These are phyloP conservation scores for Craterocephalus amniculus DNA, from an alignment of 2,797 vertebrate genomes.

Conservation along the genomic window DNA sequence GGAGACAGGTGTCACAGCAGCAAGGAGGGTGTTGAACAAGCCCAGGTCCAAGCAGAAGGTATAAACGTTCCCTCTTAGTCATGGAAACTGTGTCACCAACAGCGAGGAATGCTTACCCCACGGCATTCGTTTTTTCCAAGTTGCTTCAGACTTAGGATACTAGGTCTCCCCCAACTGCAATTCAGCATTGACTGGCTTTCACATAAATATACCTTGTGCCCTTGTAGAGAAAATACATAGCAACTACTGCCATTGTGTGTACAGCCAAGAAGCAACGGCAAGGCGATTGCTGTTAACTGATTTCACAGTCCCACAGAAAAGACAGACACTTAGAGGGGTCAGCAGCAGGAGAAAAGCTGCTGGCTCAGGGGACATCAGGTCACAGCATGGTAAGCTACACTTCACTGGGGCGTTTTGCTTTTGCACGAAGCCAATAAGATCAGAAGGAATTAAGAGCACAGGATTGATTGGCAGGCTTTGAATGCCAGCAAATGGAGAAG, in stretches of 20 bases:
- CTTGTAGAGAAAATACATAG: conserved; percentile 41
- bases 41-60: conserved; percentile 51
- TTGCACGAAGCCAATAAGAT: conserved; percentile 49
- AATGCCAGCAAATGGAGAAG: conserved; percentile 62
- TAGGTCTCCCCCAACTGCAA: conserved; percentile 9
- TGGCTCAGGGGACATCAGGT: conserved; percentile 69
- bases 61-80: conserved; percentile 72
- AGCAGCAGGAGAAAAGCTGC: conserved; percentile 56
- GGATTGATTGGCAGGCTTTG: conserved; percentile 74
- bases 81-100: conserved; percentile 73
- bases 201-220: conserved; percentile 37
- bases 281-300: conserved; percentile 55
- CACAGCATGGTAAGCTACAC: conserved; percentile 38
- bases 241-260: conserved; percentile 25
- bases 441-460: conserved; percentile 30
- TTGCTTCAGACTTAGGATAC: conserved; percentile 32
- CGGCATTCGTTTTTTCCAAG: conserved; percentile 37
- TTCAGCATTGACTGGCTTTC: conserved; percentile 49
- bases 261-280: conserved; percentile 21
- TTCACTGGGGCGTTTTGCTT: conserved; percentile 24
- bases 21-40: conserved; percentile 75
- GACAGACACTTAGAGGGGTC: conserved; percentile 58
- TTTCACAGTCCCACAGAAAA: conserved; percentile 56
- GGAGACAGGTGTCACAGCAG: conserved; percentile 74
- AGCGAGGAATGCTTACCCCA: conserved; percentile 69